Evolutionary conservation across 2,797 vertebrate genomes (phyloP).

Genomic region (Pangasius sanitwongsei): DNA sequence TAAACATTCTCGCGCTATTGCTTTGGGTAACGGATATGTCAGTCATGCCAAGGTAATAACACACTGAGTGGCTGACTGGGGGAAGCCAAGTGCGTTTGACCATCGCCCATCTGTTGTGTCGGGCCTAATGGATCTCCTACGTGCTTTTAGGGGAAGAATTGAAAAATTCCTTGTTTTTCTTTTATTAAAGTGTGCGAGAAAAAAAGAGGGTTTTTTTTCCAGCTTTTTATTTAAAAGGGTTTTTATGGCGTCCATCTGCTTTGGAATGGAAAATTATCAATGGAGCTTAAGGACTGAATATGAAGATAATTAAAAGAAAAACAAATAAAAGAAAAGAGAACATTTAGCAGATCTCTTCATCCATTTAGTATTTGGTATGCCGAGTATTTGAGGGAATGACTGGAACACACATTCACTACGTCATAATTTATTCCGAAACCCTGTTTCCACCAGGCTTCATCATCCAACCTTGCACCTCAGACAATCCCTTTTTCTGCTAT

Average conservation of each 20-base stretch:
- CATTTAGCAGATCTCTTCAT: too few species aligned
- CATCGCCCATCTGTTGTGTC: conserved; percentile 57
- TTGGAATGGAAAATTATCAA: not conserved
- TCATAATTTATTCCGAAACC: conserved; percentile 18
- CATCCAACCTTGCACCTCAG: conserved; percentile 24
- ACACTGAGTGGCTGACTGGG: conserved; percentile 46
- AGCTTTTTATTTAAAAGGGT: conserved; percentile 20
- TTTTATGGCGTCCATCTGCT: conserved; percentile 38
- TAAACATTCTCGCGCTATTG: conserved; percentile 54
- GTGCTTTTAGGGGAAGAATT: conserved; percentile 45
- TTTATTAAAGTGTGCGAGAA: conserved; percentile 7
- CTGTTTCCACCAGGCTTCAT: conserved; percentile 27
- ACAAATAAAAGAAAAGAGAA: not conserved
- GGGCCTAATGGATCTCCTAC: conserved; percentile 53
- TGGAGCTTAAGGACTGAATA: not conserved
- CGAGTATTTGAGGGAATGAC: not conserved
- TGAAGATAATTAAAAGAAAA: not conserved
- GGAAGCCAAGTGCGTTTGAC: conserved; percentile 51
- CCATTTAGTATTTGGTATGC: not conserved
- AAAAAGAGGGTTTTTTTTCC: not conserved
- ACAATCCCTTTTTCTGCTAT: conserved; percentile 21
- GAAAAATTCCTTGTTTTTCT: conserved; percentile 30
- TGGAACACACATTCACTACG: not conserved
- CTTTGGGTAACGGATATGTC: conserved; percentile 55
- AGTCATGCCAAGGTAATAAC: conserved; percentile 56